Conservation (phyloP, 2,797 vertebrate genomes). For the Varecia variegata region DNA sequence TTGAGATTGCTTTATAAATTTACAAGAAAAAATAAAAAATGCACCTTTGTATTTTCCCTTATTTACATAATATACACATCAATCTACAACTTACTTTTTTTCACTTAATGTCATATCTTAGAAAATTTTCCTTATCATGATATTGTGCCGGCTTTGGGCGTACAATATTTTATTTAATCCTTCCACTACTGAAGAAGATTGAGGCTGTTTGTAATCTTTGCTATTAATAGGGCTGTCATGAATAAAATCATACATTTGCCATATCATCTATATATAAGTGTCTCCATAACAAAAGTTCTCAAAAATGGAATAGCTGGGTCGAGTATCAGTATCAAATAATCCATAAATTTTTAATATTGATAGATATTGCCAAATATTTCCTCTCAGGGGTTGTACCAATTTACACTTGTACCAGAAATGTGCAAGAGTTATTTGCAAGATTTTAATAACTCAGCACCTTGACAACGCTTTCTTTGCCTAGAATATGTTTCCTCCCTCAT, state of each 20-base stretch:
- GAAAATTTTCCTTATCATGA: background rate
- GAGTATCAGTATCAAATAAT: background rate
- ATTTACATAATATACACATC: background rate
- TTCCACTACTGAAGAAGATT: background rate
- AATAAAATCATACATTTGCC: background rate
- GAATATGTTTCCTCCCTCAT: background rate
- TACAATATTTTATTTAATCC: background rate
- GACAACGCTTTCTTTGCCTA: background rate
- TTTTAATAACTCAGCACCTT: background rate
- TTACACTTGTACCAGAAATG: background rate
- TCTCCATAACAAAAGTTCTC: background rate
- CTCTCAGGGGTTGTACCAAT: background rate
- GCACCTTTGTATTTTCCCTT: background rate
- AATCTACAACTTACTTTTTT: too few species aligned
- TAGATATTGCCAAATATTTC: background rate
- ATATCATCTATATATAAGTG: accelerated
- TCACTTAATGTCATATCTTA: background rate
- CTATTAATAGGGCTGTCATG: background rate
- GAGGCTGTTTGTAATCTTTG: background rate
- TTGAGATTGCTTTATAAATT: background rate
- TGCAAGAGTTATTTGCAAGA: too few species aligned
- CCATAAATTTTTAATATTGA: background rate
- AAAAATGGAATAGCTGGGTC: background rate
- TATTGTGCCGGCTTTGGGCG: accelerated
- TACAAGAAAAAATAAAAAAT: background rate